These are phyloP conservation scores for Boloria euphrosyne DNA, from an alignment of 2,888 invertebrate species.

Conservation along the genomic window DNA sequence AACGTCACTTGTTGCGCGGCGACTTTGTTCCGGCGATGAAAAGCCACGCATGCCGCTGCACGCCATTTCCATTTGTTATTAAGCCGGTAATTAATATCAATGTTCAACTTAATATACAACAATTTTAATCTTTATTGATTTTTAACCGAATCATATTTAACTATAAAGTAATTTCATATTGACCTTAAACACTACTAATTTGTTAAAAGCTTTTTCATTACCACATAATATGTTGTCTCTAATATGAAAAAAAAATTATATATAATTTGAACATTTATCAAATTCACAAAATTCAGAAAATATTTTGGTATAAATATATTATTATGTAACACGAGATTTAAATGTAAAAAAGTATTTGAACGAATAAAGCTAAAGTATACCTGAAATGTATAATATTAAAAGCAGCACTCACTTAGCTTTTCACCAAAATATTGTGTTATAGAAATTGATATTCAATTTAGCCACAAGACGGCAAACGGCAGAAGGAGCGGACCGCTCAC, in stretches of 20 bases:
- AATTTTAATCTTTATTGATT: slow-evolving; percentile 15
- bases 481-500: slow-evolving; percentile 35
- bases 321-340: not conserved
- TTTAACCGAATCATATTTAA: not conserved
- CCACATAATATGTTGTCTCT: no score
- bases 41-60: slow-evolving; percentile 75
- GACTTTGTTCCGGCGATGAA: slow-evolving; percentile 71
- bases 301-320: not conserved
- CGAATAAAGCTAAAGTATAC: not conserved
- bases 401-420: slow-evolving; percentile 28
- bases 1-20: slow-evolving; percentile 78
- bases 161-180: not conserved
- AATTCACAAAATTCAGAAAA: not conserved
- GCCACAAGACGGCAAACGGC: slow-evolving; percentile 40
- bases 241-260: no score
- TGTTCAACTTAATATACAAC: slow-evolving; percentile 41
- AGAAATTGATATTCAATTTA: slow-evolving; percentile 42
- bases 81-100: slow-evolving; percentile 61
- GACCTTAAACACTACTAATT: no score
- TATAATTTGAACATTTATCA: no score
- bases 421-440: slow-evolving; percentile 28
- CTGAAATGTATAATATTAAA: slow-evolving; percentile 9
- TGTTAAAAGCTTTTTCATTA: not conserved
- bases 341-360: not conserved
- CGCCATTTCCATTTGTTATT: slow-evolving; percentile 61